Evolutionary conservation across 1,140 invertebrate genomes (phyloP).

Genomic region (Plectus sambesii): DNA sequence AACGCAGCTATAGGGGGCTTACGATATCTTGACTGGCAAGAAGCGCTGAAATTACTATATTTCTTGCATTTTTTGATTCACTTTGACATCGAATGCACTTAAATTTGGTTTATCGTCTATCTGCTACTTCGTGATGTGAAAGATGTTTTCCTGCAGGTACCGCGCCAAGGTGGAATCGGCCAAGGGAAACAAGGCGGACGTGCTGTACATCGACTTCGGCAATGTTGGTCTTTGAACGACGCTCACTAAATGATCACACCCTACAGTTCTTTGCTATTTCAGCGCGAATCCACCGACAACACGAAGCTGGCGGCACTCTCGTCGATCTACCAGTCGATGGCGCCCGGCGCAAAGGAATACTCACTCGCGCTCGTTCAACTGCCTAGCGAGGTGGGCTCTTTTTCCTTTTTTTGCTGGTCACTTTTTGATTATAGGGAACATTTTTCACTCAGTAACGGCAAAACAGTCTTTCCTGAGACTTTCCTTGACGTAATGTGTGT

Average conservation of each 20-base stretch:
- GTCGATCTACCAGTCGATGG: slow-evolving; percentile 56
- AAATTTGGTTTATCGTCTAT: no score
- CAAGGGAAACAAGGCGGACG: slow-evolving; percentile 55
- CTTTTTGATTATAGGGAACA: slow-evolving; percentile 9
- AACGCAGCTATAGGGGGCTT: no score
- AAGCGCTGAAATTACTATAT: no score
- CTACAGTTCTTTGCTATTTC: slow-evolving; percentile 27
- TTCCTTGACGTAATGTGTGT: slow-evolving; percentile 1
- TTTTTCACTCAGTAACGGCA: slow-evolving; percentile 3
- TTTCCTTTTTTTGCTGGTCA: background rate
- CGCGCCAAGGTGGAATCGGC: slow-evolving; percentile 81
- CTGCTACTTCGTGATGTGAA: no score
- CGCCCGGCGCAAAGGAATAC: slow-evolving; percentile 74
- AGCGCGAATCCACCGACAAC: slow-evolving; percentile 48
- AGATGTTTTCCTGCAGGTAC: no score
- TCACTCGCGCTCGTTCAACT: slow-evolving; percentile 66
- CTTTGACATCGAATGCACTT: no score
- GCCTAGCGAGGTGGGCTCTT: slow-evolving; percentile 60
- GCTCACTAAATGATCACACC: slow-evolving; percentile 11
- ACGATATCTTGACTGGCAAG: no score
- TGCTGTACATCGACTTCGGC: slow-evolving; percentile 90
- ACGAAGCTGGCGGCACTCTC: slow-evolving; percentile 60
- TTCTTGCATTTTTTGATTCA: no score
- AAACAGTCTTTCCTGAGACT: background rate
- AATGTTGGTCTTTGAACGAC: slow-evolving; percentile 54